Conservation (phyloP, 2,888 invertebrate genomes). For the Epistrophe grossulariae region DNA sequence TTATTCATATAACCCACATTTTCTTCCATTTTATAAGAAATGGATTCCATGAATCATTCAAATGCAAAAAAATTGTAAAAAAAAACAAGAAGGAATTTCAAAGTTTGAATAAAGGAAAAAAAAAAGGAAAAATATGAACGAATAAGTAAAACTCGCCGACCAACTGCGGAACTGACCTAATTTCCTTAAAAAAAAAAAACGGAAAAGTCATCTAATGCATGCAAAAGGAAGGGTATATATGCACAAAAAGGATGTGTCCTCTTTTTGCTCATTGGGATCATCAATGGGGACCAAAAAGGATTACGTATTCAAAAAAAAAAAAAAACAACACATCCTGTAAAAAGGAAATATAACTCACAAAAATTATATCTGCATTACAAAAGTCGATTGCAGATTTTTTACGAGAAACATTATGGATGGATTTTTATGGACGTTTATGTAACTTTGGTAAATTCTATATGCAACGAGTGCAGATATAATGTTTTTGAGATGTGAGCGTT, state of each 20-base stretch:
- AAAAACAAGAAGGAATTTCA: conserved; percentile 7
- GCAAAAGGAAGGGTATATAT: conserved; percentile 44
- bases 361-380: conserved; percentile 67
- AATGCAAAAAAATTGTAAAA: conserved; percentile 42
- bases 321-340: neutral
- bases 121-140: neutral
- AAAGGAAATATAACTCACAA: conserved; percentile 49
- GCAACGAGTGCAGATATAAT: conserved; percentile 25
- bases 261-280: conserved; percentile 26
- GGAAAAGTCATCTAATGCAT: conserved; percentile 68
- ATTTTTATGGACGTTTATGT: neutral
- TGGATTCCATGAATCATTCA: conserved; percentile 56
- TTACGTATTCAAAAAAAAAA: conserved; percentile 5
- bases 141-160: conserved; percentile 27
- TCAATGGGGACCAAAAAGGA: conserved; percentile 21
- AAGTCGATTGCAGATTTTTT: conserved; percentile 55
- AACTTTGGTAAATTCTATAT: conserved; percentile 1
- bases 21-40: conserved; percentile 9
- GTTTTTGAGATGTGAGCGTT: neutral
- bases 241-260: conserved; percentile 19
- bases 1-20: conserved; percentile 55
- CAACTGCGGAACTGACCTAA: conserved; percentile 72
- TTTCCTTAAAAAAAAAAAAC: conserved; percentile 37
- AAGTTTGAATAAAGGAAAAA: conserved; percentile 22
- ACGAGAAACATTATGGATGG: neutral